These are phyloP conservation scores for Mormyrus lacerda DNA, from an alignment of 2,113 vertebrate species.

Conservation along the genomic window DNA sequence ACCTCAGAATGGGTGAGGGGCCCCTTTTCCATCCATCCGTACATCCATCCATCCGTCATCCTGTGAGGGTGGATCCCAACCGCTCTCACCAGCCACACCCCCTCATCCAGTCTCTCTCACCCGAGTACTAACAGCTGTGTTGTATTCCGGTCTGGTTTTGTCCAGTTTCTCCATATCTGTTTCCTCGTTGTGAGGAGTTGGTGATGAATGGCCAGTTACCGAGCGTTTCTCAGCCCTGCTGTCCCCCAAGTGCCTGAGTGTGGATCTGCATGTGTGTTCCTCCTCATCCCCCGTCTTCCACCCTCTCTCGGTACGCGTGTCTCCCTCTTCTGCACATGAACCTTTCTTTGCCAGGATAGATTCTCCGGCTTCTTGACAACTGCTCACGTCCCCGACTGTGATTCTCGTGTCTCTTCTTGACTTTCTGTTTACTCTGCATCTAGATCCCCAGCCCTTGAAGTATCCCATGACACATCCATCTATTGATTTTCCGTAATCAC, in stretches of 20 bases:
- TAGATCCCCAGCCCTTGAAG: not conserved
- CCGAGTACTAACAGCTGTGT: not conserved
- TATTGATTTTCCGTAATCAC: not conserved
- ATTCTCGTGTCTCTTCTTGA: not conserved
- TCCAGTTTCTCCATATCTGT: not conserved
- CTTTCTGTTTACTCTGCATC: not conserved
- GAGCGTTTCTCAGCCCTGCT: not conserved
- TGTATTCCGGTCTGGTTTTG: not conserved
- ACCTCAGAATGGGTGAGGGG: slow-evolving; percentile 42
- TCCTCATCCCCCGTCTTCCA: not conserved
- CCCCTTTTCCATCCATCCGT: not conserved
- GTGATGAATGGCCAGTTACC: not conserved
- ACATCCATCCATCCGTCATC: not conserved
- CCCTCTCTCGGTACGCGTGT: not conserved
- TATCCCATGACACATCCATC: not conserved
- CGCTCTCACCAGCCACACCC: not conserved
- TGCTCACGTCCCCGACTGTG: not conserved
- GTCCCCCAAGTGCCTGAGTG: not conserved
- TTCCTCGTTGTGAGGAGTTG: not conserved
- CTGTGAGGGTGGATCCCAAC: not conserved
- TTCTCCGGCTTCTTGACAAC: not conserved
- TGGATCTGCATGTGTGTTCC: not conserved
- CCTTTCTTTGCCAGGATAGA: not conserved
- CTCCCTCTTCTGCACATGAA: not conserved
- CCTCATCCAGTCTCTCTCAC: not conserved